phyloP scores from a whole-genome alignment of 2,888 invertebrate species.

The Chymomyza caudatula region DNA sequence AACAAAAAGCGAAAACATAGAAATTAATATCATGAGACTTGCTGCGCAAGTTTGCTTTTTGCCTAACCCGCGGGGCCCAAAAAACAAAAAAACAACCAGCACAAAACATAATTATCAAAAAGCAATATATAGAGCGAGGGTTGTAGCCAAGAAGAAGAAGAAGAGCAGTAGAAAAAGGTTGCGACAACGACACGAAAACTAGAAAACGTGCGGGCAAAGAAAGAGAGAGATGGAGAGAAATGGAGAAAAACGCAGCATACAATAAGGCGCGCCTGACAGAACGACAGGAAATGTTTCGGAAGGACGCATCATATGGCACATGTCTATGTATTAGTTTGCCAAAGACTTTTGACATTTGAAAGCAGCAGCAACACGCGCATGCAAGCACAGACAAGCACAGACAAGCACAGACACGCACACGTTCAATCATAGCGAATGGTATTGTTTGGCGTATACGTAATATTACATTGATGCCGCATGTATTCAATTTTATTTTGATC shows the following conservation, averaged over 20 bases:
- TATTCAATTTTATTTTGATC: slow-evolving; percentile 36
- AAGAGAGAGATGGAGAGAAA: slow-evolving; percentile 20
- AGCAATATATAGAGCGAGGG: not conserved
- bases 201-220: slow-evolving; percentile 14
- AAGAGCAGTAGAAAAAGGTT: not conserved
- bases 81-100: not conserved
- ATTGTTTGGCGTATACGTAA: not conserved
- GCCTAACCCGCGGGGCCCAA: not conserved
- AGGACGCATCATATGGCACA: not conserved
- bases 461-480: not conserved
- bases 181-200: not conserved
- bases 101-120: not conserved
- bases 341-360: slow-evolving; percentile 44
- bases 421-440: too few species aligned
- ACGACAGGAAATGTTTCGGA: not conserved
- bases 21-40: not conserved
- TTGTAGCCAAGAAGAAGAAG: not conserved
- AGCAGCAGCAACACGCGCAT: not conserved
- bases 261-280: not conserved
- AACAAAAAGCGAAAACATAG: not conserved
- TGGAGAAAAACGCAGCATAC: slow-evolving; percentile 16
- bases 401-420: not conserved
- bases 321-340: slow-evolving; percentile 15
- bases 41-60: not conserved
- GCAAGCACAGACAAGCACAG: not conserved